A percentile compares a stretch with the other conserved stretches of the same genome.
These are phyloP conservation scores for Heterocephalus glaber DNA, from an alignment of 2,113 vertebrate genomes.

Conservation along the genomic window DNA sequence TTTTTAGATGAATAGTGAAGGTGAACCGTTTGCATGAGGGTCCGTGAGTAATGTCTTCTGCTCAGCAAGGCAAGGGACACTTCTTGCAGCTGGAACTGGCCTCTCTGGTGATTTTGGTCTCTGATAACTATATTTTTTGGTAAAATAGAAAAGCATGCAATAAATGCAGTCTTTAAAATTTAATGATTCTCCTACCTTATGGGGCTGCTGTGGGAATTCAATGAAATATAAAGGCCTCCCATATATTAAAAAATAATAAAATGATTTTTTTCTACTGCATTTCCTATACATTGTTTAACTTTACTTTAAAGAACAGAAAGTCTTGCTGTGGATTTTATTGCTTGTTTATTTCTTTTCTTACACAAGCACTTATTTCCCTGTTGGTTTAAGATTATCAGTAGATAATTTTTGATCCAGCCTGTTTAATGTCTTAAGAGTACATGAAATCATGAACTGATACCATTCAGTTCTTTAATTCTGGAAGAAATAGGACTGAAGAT, in stretches of 20 bases:
- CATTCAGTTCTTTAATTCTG: conserved; percentile 28
- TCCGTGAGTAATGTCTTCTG: background rate
- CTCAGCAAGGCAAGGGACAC: background rate
- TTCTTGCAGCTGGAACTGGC: background rate
- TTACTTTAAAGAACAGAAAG: conserved; percentile 20
- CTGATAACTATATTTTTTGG: background rate
- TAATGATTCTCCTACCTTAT: background rate
- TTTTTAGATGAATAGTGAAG: background rate
- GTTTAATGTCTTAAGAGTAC: background rate
- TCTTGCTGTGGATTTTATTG: conserved; percentile 12
- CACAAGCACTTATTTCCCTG: background rate
- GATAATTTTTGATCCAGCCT: conserved; percentile 12
- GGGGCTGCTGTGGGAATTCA: background rate
- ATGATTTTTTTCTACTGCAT: background rate
- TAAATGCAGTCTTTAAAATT: background rate
- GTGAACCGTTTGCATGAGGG: background rate
- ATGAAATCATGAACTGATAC: background rate
- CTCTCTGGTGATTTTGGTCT: background rate
- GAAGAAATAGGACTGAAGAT: conserved; percentile 10
- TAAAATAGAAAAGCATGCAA: background rate
- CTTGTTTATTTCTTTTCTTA: conserved; percentile 11
- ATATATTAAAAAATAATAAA: background rate
- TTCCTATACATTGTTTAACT: background rate
- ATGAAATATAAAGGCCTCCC: background rate
- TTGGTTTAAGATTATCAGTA: background rate